Evolutionary conservation across 2,888 invertebrate genomes (phyloP).

Genomic region (Sphaerophoria taeniata): DNA sequence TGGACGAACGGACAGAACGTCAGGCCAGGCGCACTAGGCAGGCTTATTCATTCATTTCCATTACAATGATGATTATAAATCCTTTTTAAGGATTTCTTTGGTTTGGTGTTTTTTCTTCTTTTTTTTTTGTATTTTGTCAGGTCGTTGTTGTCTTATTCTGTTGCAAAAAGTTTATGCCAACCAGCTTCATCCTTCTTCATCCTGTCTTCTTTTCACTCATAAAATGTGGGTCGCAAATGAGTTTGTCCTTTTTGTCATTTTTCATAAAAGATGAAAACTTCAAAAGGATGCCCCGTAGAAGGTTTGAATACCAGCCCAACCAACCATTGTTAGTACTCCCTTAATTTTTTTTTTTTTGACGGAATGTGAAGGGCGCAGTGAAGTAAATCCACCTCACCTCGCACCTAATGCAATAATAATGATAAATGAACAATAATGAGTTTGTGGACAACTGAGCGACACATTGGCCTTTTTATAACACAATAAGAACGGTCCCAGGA

Average conservation of each 20-base stretch:
- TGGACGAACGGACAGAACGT: constrained; percentile 49
- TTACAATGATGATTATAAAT: constrained; percentile 74
- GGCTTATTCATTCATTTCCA: constrained; percentile 73
- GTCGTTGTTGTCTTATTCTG: constrained; percentile 15
- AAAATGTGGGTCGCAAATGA: constrained; percentile 72
- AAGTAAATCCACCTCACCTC: constrained; percentile 16
- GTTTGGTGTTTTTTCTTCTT: no score
- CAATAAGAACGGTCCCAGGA: constrained; percentile 56
- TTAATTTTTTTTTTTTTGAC: constrained; percentile 7
- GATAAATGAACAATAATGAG: constrained; percentile 74
- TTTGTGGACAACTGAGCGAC: constrained; percentile 74
- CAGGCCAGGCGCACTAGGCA: constrained; percentile 34
- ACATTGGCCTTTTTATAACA: constrained; percentile 72
- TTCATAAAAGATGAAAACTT: constrained; percentile 71
- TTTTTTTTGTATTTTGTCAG: no score
- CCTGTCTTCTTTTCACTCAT: constrained; percentile 27
- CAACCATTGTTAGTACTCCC: constrained; percentile 36
- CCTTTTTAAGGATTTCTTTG: constrained; percentile 53
- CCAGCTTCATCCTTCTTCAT: constrained; percentile 8
- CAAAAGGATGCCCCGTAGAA: constrained; percentile 42
- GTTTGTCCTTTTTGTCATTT: constrained; percentile 74
- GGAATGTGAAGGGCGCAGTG: no score
- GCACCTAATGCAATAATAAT: constrained; percentile 73
- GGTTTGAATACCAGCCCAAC: neutral
- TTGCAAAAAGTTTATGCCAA: constrained; percentile 39